phyloP scores from a whole-genome alignment of 2,888 invertebrate species.

The Cerastis rubricosa region DNA sequence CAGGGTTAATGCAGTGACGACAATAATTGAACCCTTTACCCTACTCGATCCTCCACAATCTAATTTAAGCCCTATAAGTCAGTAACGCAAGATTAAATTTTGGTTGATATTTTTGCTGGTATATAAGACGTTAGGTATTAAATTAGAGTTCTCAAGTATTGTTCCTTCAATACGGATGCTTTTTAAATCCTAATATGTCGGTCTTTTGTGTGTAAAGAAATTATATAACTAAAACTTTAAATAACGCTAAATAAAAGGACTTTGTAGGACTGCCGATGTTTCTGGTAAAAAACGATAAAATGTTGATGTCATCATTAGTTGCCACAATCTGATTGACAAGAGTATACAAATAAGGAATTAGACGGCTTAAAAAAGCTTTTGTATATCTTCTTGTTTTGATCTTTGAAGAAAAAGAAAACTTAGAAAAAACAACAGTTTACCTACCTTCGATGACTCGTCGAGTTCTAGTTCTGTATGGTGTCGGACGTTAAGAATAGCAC shows the following conservation, averaged over 20 bases:
- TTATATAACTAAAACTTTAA: slow-evolving; percentile 44
- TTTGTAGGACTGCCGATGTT: slow-evolving; percentile 32
- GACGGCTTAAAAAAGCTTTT: neutral
- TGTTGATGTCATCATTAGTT: slow-evolving; percentile 54
- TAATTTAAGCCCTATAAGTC: slow-evolving; percentile 51
- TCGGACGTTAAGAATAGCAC: too few species aligned
- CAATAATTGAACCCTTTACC: slow-evolving; percentile 79
- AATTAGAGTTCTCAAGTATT: slow-evolving; percentile 70
- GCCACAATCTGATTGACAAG: slow-evolving; percentile 48
- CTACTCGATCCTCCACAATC: slow-evolving; percentile 48
- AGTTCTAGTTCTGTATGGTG: too few species aligned
- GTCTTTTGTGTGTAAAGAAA: slow-evolving; percentile 48
- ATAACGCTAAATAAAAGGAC: slow-evolving; percentile 46
- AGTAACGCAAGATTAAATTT: neutral
- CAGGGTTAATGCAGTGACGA: slow-evolving; percentile 84
- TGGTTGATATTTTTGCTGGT: neutral
- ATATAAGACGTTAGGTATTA: slow-evolving; percentile 20
- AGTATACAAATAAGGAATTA: slow-evolving; percentile 45
- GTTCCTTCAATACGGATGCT: slow-evolving; percentile 77
- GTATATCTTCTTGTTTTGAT: slow-evolving; percentile 35
- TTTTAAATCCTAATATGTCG: slow-evolving; percentile 66
- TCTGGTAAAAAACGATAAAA: slow-evolving; percentile 13
- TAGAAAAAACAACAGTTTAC: neutral
- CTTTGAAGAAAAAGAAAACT: slow-evolving; percentile 16
- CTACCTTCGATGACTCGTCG: too few species aligned